Base-by-base conservation (phyloP, 1,140 invertebrate genomes). In the Carposina sasakii region DNA sequence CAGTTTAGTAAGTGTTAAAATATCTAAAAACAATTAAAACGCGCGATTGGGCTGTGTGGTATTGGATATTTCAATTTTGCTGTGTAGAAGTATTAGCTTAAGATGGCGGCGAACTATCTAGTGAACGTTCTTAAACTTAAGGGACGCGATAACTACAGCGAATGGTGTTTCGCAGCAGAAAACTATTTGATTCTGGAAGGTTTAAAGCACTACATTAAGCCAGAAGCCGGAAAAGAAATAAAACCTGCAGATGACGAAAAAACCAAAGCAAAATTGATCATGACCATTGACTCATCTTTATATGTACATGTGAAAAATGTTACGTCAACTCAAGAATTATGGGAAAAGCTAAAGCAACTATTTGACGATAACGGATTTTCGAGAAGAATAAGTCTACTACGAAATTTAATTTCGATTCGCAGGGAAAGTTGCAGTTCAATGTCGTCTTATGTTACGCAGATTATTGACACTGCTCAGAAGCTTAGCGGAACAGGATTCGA, bases 371-470 rank as follows among this genome's bases (percentile, higher is more conserved):
- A 5, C 40, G 40, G 40, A n/a, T 42, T 42, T 15, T 23, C 40
- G 3, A 22, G 40, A 42, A 22, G 15, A 17, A 42, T 42, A 4
- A 16, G n/a, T 9, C 16, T 42, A 22, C 22, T 42, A 13, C 19
- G 40, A 24, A 23, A 23, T 42, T 15, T 42, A 42, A 42, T 42
- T 13, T 42, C 40, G 2, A 42, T 42, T 13, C 9, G 40, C 22
- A n/a, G 9, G 5, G 24, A 42, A 24, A 42, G 24, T 24, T 26
- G 20, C 24, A 12, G 16, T 4, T 24, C 40, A 22, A 42, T 42
- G 40, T 4, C 40, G 22, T 15, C 6, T 8, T 42, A 42, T 13
- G 40, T 42, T 9, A 42, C 40, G 22, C 5, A 5, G 8, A 24
- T 42, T 2, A 9, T 42, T 3, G 40, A 42, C 6, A 42, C 40